Conservation (phyloP, 2,797 vertebrate species). For the Lagodon rhomboides region DNA sequence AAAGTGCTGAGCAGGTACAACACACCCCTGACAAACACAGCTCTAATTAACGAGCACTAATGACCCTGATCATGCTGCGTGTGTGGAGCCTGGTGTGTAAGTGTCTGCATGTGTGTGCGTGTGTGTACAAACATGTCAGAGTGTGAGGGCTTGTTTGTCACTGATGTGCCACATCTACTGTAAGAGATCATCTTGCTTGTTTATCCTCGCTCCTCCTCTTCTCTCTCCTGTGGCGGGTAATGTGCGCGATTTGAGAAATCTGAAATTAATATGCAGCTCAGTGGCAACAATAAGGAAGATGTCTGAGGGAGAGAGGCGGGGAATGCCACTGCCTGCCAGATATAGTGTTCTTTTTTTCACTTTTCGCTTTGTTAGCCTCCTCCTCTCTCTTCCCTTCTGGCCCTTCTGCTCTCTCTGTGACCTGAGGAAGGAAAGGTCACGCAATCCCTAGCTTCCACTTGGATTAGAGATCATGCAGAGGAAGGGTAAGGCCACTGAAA, state of each 20-base stretch:
- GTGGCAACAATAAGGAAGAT: conserved; percentile 15
- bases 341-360: background rate
- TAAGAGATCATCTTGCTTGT: conserved; percentile 45
- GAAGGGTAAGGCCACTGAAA: conserved; percentile 53
- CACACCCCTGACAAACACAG: conserved; percentile 72
- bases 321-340: background rate
- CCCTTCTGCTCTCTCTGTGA: conserved; percentile 23
- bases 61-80: conserved; percentile 65
- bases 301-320: background rate
- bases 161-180: conserved; percentile 31
- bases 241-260: conserved; percentile 24
- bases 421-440: conserved; percentile 51
- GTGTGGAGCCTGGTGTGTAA: conserved; percentile 35
- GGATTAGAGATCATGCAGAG: conserved; percentile 59
- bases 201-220: conserved; percentile 25
- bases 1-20: conserved; percentile 82
- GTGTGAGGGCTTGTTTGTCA: conserved; percentile 56
- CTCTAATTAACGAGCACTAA: conserved; percentile 83
- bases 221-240: conserved; percentile 22
- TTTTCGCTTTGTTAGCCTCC: background rate
- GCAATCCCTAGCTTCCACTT: conserved; percentile 50
- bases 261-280: conserved; percentile 36
- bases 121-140: conserved; percentile 69
- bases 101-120: conserved; percentile 23
- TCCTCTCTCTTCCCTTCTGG: background rate